Evolutionary conservation across 2,113 vertebrate species (phyloP), one percentile per base, ranked within the genome.

Genomic region (Cricetomys ansorgei): DNA sequence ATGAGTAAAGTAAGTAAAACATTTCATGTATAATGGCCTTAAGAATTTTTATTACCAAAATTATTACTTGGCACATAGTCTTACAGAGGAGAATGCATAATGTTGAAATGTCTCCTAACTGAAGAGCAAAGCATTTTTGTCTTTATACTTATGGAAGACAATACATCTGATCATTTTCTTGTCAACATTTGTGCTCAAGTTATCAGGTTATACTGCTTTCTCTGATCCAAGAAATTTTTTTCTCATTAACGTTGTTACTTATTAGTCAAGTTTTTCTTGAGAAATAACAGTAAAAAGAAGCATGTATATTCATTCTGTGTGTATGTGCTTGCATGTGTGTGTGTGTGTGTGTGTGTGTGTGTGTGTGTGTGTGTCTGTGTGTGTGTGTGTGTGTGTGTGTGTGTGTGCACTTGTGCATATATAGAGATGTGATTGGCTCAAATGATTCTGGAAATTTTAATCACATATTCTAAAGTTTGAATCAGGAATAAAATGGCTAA

Each of bases 151-250:
- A 0, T 3, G 9, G 53, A 57, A 72, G 13, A 55, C 3, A 27
- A 76, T 0, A 11, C 10, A 34, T 69, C 7, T 81, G 5, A 84
- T 64, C 2, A 40, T 13, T 65, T 69, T 81, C 53, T 15, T 65
- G 12, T 79, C 17, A 31, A 9, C 3, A 53, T 27, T n/a, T 69
- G 7, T 67, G 34, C 21, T 23, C 7, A n/a, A 13, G 7, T 86
- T 17, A 29, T 48, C 1, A 19, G 34, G 2, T 37, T n/a, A 4
- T 79, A 31, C 2, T 80, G 43, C 37, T 87, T 89, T 59, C 0
- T 10, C 8, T 0, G n/a, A 62, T 7, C 17, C 3, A 34, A 50
- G 4, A 91, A 2, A n/a, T n/a, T 53, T n/a, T 55, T 50, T 1
- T 89, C 7, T 75, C 53, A 48, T 48, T 64, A 87, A 29, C 59